Evolutionary conservation across 2,888 invertebrate genomes (phyloP), one percentile per base, ranked within the genome.

Genomic region (Chromoteleia sp.): DNA sequence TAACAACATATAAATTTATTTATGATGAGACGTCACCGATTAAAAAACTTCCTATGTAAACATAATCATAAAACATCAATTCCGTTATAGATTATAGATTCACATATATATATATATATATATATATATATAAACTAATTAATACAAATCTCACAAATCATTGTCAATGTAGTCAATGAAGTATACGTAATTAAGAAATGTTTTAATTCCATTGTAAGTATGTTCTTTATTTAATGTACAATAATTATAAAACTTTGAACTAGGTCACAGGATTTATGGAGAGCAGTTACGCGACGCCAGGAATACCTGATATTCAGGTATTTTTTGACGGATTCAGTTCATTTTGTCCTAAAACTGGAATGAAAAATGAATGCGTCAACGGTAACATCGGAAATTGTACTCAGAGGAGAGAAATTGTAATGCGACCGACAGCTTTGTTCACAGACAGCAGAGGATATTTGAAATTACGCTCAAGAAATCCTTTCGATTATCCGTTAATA

Each of bases 401-500:
- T 0, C 50, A 71, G 0, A 85, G 91, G 21, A 85, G 91, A 12
- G 82, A 86, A 48, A 89, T 95, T 41, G 82, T 87, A 0, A 88
- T 88, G 0, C 87, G 91, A 39, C 91, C 91, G 0, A 91, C 91
- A 0, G 87, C 85, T 1, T 85, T 90, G 0, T 67, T 83, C 0
- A 54, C 87, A 0, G 87, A 85, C 4, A 89, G 89, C 56, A 85
- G 93, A 58, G 97, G 97, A 0, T 92, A 93, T 83, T 87, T 97
- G 48, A 93, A 93, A 84, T 91, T 97, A 4, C 92, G 93, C 78
- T 94, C 94, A 0, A 92, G 88, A 4, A 93, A 96, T 91, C 96
- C 96, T 0, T 92, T 94, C 70, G 93, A 94, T 12, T 93, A 94
- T 70, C 96, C 96, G 0, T 91, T 93, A 29, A 93, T 97, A 73